Percentiles rank a stretch among this genome's conserved stretches.
Evolutionary conservation across 1,140 invertebrate species (phyloP).

Genomic region (Drosophila pallidifrons): DNA sequence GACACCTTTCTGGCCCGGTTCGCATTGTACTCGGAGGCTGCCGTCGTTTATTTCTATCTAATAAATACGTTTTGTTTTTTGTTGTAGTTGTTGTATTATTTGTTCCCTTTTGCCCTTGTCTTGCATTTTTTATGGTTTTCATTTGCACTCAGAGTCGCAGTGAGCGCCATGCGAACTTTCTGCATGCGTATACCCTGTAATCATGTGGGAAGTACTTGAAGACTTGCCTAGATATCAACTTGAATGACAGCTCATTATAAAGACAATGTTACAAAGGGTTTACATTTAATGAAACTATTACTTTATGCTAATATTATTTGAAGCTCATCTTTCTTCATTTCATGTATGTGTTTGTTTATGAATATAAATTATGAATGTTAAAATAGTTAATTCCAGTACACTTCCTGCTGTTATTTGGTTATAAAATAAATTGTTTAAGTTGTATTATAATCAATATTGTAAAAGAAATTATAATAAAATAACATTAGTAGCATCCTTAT

Average conservation of each 20-base stretch:
- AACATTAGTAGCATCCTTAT: too few species aligned
- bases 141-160: slow-evolving; percentile 43
- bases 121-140: slow-evolving; percentile 80
- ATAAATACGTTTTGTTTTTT: slow-evolving; percentile 64
- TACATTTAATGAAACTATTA: background rate
- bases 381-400: too few species aligned
- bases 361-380: too few species aligned
- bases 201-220: background rate
- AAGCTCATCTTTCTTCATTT: background rate
- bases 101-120: slow-evolving; percentile 33
- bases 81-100: slow-evolving; percentile 34
- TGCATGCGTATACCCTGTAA: slow-evolving; percentile 34
- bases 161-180: slow-evolving; percentile 50
- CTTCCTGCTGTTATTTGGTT: too few species aligned
- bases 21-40: slow-evolving; percentile 52
- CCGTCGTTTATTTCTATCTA: slow-evolving; percentile 69
- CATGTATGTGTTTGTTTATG: background rate
- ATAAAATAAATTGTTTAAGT: too few species aligned
- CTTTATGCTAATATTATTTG: background rate
- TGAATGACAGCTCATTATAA: background rate
- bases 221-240: background rate
- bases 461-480: too few species aligned
- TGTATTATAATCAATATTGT: too few species aligned
- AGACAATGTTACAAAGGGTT: too few species aligned
- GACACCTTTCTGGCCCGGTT: slow-evolving; percentile 67